Base-by-base conservation (phyloP, 2,113 vertebrate genomes). In the Labrus mixtus region DNA sequence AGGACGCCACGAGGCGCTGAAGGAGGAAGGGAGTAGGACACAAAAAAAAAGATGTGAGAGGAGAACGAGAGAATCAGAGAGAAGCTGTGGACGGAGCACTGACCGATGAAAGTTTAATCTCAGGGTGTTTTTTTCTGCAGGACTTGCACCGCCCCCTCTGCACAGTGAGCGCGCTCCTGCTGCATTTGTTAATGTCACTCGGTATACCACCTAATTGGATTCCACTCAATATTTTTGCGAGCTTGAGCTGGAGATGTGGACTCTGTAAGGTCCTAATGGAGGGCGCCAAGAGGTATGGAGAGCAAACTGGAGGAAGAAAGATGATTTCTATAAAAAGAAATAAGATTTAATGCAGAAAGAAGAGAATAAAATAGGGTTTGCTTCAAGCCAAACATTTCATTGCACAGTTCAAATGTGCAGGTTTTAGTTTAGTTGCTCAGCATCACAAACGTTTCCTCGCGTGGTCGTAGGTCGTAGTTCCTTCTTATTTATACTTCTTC, bases 141-240 rank as follows among this genome's bases (percentile, higher is more conserved):
- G 37, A 22, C 29, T 13, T 53, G 23, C 19, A 8, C 7, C 22
- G 46, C 58, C 4, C 1, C 25, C 25, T 65, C 37, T 23, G 54
- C 10, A 6, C 50, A 4, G 3, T 10, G 45, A 55, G 54, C 39
- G 62, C 41, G 20, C 63, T 50, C 22, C 41, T 25, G 17, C 60
- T 58, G 39, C 8, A 33, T 74, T 79, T 19, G 15, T 78, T 72
- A 20, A 19, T 61, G 64, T 72, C 74, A 68, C 60, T 54, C 19
- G 17, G 43, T 75, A 81, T 45, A 58, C 36, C 51, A 58, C 36
- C 51, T 60, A 81, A 87, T 83, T 74, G 71, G 48, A 37, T 71
- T 64, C 36, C 45, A 50, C 23, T 75, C n/a, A 0, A 71, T 58
- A 73, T 56, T 43, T 43, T 11, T 37, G 3, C 1, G 6, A 46